These are phyloP conservation scores for Rhynchotus rufescens DNA, from an alignment of 2,797 vertebrate genomes.

Conservation along the genomic window DNA sequence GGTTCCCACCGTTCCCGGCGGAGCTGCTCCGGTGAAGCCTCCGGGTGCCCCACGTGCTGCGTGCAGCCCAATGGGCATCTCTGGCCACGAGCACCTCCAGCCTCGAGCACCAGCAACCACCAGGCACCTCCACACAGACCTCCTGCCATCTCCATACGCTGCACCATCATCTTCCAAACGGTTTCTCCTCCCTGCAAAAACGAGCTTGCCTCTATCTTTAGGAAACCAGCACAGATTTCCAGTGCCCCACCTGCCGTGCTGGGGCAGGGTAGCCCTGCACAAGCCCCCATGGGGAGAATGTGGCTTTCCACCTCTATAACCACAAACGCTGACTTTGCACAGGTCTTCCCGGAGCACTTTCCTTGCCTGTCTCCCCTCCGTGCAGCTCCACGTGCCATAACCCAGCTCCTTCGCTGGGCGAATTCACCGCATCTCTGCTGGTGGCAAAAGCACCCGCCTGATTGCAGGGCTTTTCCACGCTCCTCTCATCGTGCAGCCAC, in stretches of 20 bases:
- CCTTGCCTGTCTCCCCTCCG: not conserved
- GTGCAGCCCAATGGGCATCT: too few species aligned
- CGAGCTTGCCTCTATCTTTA: not conserved
- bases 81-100: not conserved
- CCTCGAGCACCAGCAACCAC: not conserved
- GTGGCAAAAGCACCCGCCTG: not conserved
- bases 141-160: not conserved
- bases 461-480: not conserved
- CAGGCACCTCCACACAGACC: not conserved
- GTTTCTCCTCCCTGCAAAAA: fast-evolving
- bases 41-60: too few species aligned
- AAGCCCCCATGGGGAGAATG: too few species aligned
- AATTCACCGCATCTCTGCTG: not conserved
- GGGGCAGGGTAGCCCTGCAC: not conserved
- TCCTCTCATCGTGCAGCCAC: not conserved
- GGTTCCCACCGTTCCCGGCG: not conserved
- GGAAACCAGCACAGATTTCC: not conserved
- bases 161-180: not conserved
- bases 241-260: fast-evolving
- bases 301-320: too few species aligned
- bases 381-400: not conserved
- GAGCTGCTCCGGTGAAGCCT: too few species aligned
- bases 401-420: not conserved
- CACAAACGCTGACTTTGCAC: not conserved
- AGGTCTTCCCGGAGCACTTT: fast-evolving